Base-by-base conservation (phyloP, 1,140 invertebrate genomes). In the Ostrea edulis region DNA sequence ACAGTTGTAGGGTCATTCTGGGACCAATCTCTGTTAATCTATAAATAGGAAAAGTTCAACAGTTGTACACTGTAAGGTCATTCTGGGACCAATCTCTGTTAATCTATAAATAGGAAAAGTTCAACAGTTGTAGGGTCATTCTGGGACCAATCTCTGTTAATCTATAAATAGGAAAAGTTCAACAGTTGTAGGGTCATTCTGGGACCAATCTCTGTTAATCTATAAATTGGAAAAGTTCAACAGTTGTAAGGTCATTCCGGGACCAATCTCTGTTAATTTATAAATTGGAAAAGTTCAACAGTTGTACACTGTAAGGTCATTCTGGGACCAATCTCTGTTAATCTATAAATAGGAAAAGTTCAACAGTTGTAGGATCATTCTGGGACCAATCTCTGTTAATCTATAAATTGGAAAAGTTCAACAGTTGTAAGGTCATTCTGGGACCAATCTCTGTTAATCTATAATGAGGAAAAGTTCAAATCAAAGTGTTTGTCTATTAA, bases 11-110 rank as follows among this genome's bases (percentile, higher is more conserved):
- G 9, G 93, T 96, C 90, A 96, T 89, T 82, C 96, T 90, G 9
- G 96, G 99, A 0, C 99, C 99, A 0, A 99, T 95, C 95, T 99
- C 99, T 87, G 96, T 97, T 68, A 99, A 95, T 93, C 97, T 96
- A 81, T 97, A 58, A 58, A 58, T 20, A 58, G 11, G 20, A 58
- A 5, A 58, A 58, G 4, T 58, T 58, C 0, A 99, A 96, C 5
- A 99, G 95, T 95, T 99, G 96, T 58, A 17, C 0, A 99, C n/a
- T n/a, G n/a, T 88, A 98, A 95, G 9, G 93, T 96, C 90, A 96
- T 89, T 82, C 96, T 90, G 9, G 96, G 99, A 0, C 99, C 99
- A 0, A 99, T 95, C 95, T 99, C 99, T 87, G 96, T 97, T 68
- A 99, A 95, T 93, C 97, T 96, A 81, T 97, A 99, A 96, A 62